These are phyloP conservation scores for Ictalurus furcatus DNA, from an alignment of 2,113 vertebrate genomes.

Conservation along the genomic window DNA sequence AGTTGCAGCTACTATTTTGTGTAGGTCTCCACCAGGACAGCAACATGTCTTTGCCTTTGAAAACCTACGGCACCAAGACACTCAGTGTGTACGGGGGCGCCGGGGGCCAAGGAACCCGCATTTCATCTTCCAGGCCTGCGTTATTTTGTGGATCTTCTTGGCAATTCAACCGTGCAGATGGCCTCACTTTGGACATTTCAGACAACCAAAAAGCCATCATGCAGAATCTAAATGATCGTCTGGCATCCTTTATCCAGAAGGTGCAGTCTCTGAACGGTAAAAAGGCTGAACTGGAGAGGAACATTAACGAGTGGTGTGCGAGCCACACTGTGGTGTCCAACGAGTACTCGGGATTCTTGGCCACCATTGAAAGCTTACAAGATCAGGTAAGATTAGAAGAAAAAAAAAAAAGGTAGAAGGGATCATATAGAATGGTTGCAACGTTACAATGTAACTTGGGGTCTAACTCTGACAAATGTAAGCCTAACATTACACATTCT, in stretches of 20 bases:
- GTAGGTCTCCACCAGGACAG: background rate
- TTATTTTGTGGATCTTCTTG: constrained; percentile 22
- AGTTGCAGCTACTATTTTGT: background rate
- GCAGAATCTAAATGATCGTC: constrained; percentile 74
- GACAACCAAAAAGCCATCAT: constrained; percentile 72
- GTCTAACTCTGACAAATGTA: background rate
- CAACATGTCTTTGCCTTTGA: constrained; percentile 62
- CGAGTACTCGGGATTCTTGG: constrained; percentile 62
- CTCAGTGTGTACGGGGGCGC: constrained; percentile 69
- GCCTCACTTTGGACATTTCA: constrained; percentile 59
- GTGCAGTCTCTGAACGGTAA: constrained; percentile 67
- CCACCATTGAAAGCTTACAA: constrained; percentile 65
- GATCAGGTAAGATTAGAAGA: constrained; percentile 61
- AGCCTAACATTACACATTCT: background rate
- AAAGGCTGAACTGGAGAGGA: constrained; percentile 65
- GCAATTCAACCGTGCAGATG: constrained; percentile 56
- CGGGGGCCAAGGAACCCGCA: constrained; percentile 60
- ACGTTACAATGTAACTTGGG: background rate
- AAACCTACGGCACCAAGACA: constrained; percentile 51
- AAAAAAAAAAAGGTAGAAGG: background rate
- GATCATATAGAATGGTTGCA: background rate
- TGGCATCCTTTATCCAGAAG: constrained; percentile 70
- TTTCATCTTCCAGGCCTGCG: constrained; percentile 52
- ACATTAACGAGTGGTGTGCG: constrained; percentile 67
- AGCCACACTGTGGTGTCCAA: constrained; percentile 49